phyloP scores from a whole-genome alignment of 2,113 vertebrate genomes.

The Egretta garzetta region DNA sequence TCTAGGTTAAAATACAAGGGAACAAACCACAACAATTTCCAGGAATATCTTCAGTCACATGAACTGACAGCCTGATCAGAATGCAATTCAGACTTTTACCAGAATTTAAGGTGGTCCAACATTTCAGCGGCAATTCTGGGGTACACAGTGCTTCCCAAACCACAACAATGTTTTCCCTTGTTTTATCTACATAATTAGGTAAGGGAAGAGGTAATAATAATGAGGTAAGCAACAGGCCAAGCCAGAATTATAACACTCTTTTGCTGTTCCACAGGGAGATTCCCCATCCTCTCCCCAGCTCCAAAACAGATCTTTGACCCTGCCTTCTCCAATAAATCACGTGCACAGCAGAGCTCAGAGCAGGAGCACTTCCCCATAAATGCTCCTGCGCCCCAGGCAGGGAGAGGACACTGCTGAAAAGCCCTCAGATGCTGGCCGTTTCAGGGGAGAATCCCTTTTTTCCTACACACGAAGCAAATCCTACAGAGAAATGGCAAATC shows the following conservation, averaged over 20 bases:
- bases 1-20: fast-evolving
- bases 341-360: not conserved
- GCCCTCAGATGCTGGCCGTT: fast-evolving
- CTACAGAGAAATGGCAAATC: not conserved
- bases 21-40: not conserved
- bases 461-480: not conserved
- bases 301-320: not conserved
- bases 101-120: not conserved
- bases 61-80: not conserved
- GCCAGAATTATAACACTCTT: not conserved
- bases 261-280: not conserved
- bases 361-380: not conserved
- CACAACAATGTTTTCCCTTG: not conserved
- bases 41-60: not conserved
- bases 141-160: not conserved
- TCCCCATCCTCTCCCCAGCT: not conserved
- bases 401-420: not conserved
- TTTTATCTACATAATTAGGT: not conserved
- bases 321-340: not conserved
- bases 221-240: not conserved
- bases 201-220: not conserved
- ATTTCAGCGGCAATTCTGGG: no score
- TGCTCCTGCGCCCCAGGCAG: not conserved
- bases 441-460: not conserved
- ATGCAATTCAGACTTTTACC: not conserved